Base-by-base conservation (phyloP, 2,888 invertebrate genomes). In the Apodemia zela region DNA sequence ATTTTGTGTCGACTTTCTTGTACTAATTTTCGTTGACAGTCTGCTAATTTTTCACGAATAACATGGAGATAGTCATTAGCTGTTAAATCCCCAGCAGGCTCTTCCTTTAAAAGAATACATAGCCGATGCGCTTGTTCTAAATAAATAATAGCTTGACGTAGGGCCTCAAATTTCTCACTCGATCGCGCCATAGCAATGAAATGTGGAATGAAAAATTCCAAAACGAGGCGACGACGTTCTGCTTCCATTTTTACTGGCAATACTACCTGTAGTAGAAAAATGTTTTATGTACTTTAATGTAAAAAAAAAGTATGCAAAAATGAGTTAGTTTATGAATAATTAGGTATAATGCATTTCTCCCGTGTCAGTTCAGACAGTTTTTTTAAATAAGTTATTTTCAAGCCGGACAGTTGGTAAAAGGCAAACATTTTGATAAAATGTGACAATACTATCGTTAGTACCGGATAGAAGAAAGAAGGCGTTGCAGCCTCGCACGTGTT, bases 181-280 rank as follows among this genome's bases (percentile, higher is more conserved):
- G 92, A 93, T 62, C 93, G 92, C 0, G 95, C 94, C 93, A 96
- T 95, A 62, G 93, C 92, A 45, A 96, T 93, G 72, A 96, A 95
- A 73, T 96, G 95, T 18, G 93, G 89, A 60, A 96, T 93, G 72
- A 97, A 95, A 73, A 95, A 94, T 75, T 94, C 94, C 0, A 96
- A 80, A 1, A 96, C 87, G 63, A 93, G 81, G n/a, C 93, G 90
- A 59, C 94, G 89, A 61, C 95, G 92, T 66, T 93, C 88, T 2
- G 92, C 76, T 63, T 95, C 94, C 78, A 95, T 80, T 75, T 85
- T 87, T 10, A 76, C 60, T 33, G 89, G 89, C 65, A 92, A 65
- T 66, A 85, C 83, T 65, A 84, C 79, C 92, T 92, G 82, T 49
- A 84, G 86, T 67, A 76, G 84, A 89, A 73, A 66, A 59, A 74